Percentiles rank a stretch among this genome's conserved stretches.
These are phyloP conservation scores for Tamandua tetradactyla DNA, from an alignment of 2,797 vertebrate genomes.

Conservation along the genomic window DNA sequence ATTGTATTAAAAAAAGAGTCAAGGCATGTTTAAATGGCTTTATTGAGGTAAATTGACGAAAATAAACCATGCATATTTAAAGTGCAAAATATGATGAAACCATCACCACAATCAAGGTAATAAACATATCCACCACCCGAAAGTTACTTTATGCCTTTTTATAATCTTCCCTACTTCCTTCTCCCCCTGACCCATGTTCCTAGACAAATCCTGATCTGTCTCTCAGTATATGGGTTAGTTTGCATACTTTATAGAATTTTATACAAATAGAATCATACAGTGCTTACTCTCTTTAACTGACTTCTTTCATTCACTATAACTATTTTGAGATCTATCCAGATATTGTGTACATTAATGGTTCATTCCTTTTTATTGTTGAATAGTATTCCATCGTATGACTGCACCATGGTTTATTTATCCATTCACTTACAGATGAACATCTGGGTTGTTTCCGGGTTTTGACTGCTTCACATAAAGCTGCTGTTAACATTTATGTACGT, in stretches of 20 bases:
- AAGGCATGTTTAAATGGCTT: slow-evolving; percentile 1
- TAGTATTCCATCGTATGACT: not conserved
- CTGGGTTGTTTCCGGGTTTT: not conserved
- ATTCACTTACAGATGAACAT: not conserved
- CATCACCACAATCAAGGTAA: not conserved
- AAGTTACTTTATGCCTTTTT: not conserved
- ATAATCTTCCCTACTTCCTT: not conserved
- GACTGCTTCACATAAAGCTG: not conserved
- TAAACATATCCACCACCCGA: not conserved
- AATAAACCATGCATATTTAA: not conserved
- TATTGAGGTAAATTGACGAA: not conserved
- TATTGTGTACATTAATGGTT: not conserved
- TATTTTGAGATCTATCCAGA: not conserved
- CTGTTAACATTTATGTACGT: not conserved
- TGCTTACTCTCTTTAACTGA: not conserved
- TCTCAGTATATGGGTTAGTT: not conserved
- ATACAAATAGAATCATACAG: not conserved
- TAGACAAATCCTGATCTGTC: not conserved
- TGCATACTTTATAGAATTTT: slow-evolving; percentile 24
- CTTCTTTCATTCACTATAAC: not conserved
- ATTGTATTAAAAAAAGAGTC: no score
- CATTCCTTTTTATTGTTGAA: not conserved
- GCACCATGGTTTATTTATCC: not conserved
- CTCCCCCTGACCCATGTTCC: not conserved
- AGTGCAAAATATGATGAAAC: not conserved